Evolutionary conservation across 2,797 vertebrate genomes (phyloP).

Genomic region (Ceyx erithaca): DNA sequence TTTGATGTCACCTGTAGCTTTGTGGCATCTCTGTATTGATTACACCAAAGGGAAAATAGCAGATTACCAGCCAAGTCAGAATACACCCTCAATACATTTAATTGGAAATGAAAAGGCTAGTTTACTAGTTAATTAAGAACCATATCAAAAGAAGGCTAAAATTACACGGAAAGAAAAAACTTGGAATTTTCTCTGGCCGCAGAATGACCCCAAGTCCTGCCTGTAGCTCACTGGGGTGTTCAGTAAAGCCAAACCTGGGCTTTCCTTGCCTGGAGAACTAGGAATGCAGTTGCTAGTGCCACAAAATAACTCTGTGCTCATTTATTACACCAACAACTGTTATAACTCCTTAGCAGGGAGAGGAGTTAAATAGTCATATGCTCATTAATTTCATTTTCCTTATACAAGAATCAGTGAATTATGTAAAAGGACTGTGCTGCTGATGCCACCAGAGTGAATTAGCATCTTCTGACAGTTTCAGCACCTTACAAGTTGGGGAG

Average conservation of each 20-base stretch:
- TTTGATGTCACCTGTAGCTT: constrained; percentile 27
- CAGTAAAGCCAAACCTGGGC: fast-evolving
- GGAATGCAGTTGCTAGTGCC: not conserved
- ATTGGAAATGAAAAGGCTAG: not conserved
- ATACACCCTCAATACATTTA: not conserved
- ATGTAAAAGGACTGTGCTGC: not conserved
- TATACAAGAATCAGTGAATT: not conserved
- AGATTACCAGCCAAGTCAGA: not conserved
- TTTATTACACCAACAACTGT: not conserved
- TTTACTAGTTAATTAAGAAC: constrained; percentile 45
- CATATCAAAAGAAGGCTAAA: constrained; percentile 35
- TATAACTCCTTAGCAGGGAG: not conserved
- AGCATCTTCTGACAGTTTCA: not conserved
- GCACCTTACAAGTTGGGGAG: not conserved
- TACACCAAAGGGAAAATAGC: not conserved
- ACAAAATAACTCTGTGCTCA: not conserved
- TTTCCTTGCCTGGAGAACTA: not conserved
- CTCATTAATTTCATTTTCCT: not conserved
- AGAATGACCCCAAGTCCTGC: not conserved
- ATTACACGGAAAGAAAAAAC: constrained; percentile 24
- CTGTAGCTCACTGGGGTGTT: not conserved
- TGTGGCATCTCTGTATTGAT: not conserved
- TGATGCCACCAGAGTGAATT: not conserved
- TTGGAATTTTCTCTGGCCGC: constrained; percentile 7
- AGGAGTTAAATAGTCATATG: not conserved